A percentile compares a stretch with the other conserved stretches of the same genome.
Conservation (phyloP, 2,888 invertebrate genomes). For the Agrochola lota region DNA sequence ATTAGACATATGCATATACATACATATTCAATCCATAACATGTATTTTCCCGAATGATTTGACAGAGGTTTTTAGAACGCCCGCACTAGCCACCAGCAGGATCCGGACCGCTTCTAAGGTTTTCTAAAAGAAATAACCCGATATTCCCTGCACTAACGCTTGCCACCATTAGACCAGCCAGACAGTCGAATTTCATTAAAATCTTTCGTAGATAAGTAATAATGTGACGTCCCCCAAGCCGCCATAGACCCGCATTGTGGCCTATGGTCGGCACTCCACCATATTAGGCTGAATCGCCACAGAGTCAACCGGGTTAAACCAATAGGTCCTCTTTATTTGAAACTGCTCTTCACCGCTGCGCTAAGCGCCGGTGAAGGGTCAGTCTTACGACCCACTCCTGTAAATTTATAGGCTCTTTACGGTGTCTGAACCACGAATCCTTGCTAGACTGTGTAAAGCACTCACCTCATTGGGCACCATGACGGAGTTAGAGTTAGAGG, state of each 20-base stretch:
- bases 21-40: not conserved
- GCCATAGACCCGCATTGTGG: too few species aligned
- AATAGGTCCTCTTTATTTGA: too few species aligned
- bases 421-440: not conserved
- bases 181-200: too few species aligned
- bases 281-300: not conserved
- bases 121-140: not conserved
- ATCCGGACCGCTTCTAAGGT: not conserved
- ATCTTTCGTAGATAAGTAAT: too few species aligned
- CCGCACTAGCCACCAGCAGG: not conserved
- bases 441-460: not conserved
- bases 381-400: not conserved
- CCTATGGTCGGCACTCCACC: too few species aligned
- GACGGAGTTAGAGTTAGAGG: constrained; percentile 93
- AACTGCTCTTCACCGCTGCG: not conserved
- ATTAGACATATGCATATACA: not conserved
- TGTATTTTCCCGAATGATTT: too few species aligned
- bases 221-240: too few species aligned
- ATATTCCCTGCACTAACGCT: too few species aligned
- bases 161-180: too few species aligned
- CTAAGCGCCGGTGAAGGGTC: not conserved
- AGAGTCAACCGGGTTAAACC: not conserved
- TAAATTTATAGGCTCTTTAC: not conserved
- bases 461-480: constrained; percentile 91
- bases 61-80: not conserved